These are phyloP conservation scores for Charadrius vociferus DNA, from an alignment of 2,113 vertebrate species.

Conservation along the genomic window DNA sequence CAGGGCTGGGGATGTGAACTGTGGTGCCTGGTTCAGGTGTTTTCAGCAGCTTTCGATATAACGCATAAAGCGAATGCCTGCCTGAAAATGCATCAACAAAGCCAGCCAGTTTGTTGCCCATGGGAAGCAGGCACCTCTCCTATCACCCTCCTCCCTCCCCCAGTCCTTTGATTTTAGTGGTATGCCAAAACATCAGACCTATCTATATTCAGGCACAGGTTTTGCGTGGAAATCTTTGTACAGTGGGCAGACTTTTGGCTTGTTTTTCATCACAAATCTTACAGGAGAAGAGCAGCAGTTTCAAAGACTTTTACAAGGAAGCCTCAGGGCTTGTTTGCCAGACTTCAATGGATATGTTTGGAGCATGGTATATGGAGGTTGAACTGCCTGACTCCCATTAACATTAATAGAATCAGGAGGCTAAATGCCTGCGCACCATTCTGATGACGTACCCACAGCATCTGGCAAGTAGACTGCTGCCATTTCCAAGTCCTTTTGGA, in stretches of 20 bases:
- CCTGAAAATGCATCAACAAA: not conserved
- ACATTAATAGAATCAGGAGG: not conserved
- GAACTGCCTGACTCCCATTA: slow-evolving; percentile 19
- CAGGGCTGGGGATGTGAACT: not conserved
- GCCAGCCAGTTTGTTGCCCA: not conserved
- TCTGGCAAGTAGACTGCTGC: not conserved
- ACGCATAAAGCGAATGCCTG: not conserved
- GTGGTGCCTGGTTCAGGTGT: not conserved
- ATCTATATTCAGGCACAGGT: not conserved
- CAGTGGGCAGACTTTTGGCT: not conserved
- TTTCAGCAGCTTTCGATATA: not conserved
- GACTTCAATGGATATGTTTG: slow-evolving; percentile 16
- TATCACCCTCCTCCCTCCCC: not conserved
- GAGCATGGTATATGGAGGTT: not conserved
- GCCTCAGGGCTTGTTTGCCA: slow-evolving; percentile 29
- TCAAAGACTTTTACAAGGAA: slow-evolving; percentile 47
- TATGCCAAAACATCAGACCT: not conserved
- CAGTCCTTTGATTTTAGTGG: not conserved
- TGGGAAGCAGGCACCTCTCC: not conserved
- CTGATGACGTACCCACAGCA: not conserved
- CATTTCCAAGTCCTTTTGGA: not conserved
- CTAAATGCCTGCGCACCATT: not conserved
- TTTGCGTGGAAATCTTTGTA: not conserved
- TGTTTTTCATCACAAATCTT: slow-evolving; percentile 17
- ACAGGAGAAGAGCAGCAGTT: slow-evolving; percentile 4